Base-by-base conservation (phyloP, 2,888 invertebrate genomes). In the Drosophila paranaensis region DNA sequence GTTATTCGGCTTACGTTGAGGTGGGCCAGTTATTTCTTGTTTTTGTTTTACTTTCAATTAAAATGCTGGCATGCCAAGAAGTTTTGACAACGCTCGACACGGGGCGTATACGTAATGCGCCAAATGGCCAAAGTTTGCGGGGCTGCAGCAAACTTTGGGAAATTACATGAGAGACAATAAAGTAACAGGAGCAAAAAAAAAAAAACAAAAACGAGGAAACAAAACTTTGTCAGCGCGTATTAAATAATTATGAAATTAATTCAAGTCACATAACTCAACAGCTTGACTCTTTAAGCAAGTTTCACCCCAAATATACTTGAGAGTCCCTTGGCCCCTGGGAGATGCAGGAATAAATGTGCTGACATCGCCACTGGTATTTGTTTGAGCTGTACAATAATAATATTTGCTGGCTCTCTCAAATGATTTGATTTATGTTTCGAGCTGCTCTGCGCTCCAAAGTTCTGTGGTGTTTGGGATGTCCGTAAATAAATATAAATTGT, bases 21-120 rank as follows among this genome's bases (percentile, higher is more conserved):
- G 63, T 77, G 77, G 57, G 64, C 50, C 64, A 65, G 43, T 43
- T 76, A 67, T 71, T 71, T 33, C 8, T 33, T 33, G 33, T 20
- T 69, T 54, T 64, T 53, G 46, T 50, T 20, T 71, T 81, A 67
- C 45, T 27, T 71, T 81, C 71, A 88, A 88, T 88, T 86, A 79
- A 88, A 82, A 70, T 70, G 71, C 53, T 73, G 66, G 68, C 77
- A 72, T 66, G 62, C 46, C 54, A 40, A 58, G 45, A 81, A 84
- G 50, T 78, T 81, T 60, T 65, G 79, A 87, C 71, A 70, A 50
- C 58, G 57, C 46, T 46, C 67, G 67, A 68, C 63, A 81, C 40
- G 51, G 37, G 48, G 64, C 74, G 79, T 62, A 74, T 60, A 56
- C 53, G 56, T 42, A 70, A 64, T 30, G 48, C 56, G 33, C 42